phyloP scores from a whole-genome alignment of 2,113 vertebrate species.

The Andinoacara biseriatus region DNA sequence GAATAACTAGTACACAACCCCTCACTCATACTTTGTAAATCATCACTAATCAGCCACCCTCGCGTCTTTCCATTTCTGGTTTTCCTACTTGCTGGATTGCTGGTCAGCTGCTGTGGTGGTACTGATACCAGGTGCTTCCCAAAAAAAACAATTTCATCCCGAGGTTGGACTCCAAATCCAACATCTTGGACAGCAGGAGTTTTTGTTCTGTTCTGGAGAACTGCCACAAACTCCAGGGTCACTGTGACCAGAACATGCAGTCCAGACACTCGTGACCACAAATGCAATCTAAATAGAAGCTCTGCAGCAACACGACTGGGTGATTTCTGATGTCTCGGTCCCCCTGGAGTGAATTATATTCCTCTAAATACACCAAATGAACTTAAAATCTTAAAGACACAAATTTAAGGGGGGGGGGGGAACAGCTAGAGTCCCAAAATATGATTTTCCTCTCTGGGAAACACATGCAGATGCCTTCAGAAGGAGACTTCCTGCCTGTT shows the following conservation, averaged over 20 bases:
- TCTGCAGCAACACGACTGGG: neutral
- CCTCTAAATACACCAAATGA: neutral
- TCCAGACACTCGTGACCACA: neutral
- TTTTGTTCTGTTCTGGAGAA: neutral
- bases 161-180: neutral
- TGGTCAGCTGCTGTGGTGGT: neutral
- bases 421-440: neutral
- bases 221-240: neutral
- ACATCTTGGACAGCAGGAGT: neutral
- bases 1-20: neutral
- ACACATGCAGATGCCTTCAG: slow-evolving; percentile 4
- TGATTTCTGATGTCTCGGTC: neutral
- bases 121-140: neutral
- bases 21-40: neutral
- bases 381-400: neutral
- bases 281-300: neutral
- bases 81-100: neutral
- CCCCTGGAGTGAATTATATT: neutral
- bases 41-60: neutral
- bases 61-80: neutral
- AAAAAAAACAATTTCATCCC: neutral
- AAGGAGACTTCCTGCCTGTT: neutral
- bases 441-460: neutral
- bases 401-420: neutral
- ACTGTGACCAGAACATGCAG: neutral